Percentiles rank a stretch among this genome's conserved stretches.
These are phyloP conservation scores for Lagorchestes hirsutus DNA, from an alignment of 2,797 vertebrate species.

Conservation along the genomic window DNA sequence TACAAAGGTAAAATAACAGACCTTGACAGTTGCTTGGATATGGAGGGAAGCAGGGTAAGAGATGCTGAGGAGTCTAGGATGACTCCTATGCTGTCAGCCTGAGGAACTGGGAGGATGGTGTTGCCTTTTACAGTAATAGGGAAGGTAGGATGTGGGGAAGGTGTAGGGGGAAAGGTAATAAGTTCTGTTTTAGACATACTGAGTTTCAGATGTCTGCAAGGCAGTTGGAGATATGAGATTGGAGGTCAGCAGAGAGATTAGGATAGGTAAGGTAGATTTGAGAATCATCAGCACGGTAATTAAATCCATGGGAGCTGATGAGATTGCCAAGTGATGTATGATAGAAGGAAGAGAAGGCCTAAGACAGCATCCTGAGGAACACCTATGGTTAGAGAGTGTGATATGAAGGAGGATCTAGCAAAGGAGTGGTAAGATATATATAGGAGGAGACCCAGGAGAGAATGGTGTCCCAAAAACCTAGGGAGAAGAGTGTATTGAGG, in stretches of 20 bases:
- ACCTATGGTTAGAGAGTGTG: background rate
- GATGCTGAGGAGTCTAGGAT: no score
- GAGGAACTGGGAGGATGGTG: no score
- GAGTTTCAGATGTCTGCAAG: background rate
- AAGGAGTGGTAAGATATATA: background rate
- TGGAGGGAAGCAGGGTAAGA: no score
- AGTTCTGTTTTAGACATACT: background rate
- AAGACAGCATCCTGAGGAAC: background rate
- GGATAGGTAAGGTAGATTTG: background rate
- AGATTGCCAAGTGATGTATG: background rate
- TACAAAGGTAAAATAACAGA: no score
- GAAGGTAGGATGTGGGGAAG: background rate
- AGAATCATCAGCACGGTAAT: background rate
- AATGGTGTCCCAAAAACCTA: background rate
- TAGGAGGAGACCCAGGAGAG: background rate
- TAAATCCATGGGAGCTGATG: background rate
- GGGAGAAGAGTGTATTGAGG: background rate
- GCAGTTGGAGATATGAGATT: background rate
- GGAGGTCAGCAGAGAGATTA: background rate
- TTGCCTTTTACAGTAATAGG: no score
- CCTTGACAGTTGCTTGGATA: no score
- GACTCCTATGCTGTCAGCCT: no score
- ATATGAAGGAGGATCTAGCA: background rate
- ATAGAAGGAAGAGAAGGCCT: background rate
- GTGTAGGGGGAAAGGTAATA: background rate